Evolutionary conservation across 2,797 vertebrate genomes (phyloP), one percentile per base, ranked within the genome.

Genomic region (Triplophysa bombifrons): DNA sequence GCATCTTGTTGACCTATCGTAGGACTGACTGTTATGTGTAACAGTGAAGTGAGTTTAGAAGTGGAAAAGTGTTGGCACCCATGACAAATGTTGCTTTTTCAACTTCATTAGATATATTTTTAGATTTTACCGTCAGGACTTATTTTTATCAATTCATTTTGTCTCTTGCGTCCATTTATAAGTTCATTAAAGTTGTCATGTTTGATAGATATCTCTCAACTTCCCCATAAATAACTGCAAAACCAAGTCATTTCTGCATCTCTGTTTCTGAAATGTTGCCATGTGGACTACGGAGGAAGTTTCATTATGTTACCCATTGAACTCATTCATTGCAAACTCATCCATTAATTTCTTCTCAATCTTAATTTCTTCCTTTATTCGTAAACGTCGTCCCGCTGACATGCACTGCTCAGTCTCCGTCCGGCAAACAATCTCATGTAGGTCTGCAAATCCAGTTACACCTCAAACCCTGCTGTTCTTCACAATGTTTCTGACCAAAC

Each of bases 381-480:
- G 75, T 85, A 85, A 85, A 85, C 67, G 65, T 85, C 10, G 77
- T 69, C 17, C 48, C 76, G 72, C 68, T 87, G 80, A 80, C 84
- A 10, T 55, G 51, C 68, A 75, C 76, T 78, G 80, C 76, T 41
- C 22, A 56, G 34, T 56, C 83, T 78, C 84, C 81, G 17, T 51
- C 17, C 50, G 19, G 84, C 84, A 82, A 38, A 78, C 82, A 76
- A 83, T 80, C 51, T 44, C 75, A 69, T 34, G 6, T 34, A 34
- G 65, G 74, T 82, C 84, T 85, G 83, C 80, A 90, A 91, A 91
- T 91, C 90, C 88, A 78, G 85, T 92, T 90, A 87, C 77, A 76
- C 80, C 64, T 51, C 46, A 71, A 13, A 69, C 82, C 67, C 66
- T 82, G 12, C 55, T 78, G 27, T 53, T 72, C 80, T 84, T 74